Conservation (phyloP, 2,113 vertebrate species). For the Embiotoca jacksoni region DNA sequence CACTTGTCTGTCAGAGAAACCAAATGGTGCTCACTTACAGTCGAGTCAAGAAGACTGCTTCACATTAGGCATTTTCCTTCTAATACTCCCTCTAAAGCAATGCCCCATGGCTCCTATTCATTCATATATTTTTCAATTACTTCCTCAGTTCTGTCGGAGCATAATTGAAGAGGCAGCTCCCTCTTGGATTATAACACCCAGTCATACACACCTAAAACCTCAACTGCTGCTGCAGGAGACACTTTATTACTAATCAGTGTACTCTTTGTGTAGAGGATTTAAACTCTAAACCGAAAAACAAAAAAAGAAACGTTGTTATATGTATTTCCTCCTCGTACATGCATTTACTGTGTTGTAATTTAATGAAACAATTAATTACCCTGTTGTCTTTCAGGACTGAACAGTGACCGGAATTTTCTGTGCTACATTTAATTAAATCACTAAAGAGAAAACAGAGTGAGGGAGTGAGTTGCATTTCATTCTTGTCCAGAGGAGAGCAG, state of each 20-base stretch:
- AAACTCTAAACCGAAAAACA: background rate
- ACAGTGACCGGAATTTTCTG: too few relatives aligned
- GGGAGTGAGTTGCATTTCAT: too few relatives aligned
- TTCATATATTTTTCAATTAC: constrained; percentile 16
- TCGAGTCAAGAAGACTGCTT: constrained; percentile 8
- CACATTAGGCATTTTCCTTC: constrained; percentile 26
- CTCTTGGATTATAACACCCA: background rate
- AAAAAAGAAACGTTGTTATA: too few relatives aligned
- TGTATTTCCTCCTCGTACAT: too few relatives aligned
- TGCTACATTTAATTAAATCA: too few relatives aligned
- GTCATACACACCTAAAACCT: constrained; percentile 2
- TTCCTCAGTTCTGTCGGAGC: constrained; percentile 4
- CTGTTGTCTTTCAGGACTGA: too few relatives aligned
- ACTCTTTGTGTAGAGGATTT: background rate
- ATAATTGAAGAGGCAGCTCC: constrained; percentile 8
- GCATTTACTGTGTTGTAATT: too few relatives aligned
- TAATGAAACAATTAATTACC: too few relatives aligned
- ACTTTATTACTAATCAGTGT: background rate
- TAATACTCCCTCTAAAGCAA: background rate
- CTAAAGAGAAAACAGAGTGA: too few relatives aligned
- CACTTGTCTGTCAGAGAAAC: constrained; percentile 14
- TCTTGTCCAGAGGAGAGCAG: too few relatives aligned
- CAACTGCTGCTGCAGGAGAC: background rate
- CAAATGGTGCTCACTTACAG: constrained; percentile 23
- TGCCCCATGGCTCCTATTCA: constrained; percentile 7